A percentile compares a stretch with the other conserved stretches of the same genome.
Evolutionary conservation across 2,797 vertebrate genomes (phyloP).

Genomic region (Betta splendens): DNA sequence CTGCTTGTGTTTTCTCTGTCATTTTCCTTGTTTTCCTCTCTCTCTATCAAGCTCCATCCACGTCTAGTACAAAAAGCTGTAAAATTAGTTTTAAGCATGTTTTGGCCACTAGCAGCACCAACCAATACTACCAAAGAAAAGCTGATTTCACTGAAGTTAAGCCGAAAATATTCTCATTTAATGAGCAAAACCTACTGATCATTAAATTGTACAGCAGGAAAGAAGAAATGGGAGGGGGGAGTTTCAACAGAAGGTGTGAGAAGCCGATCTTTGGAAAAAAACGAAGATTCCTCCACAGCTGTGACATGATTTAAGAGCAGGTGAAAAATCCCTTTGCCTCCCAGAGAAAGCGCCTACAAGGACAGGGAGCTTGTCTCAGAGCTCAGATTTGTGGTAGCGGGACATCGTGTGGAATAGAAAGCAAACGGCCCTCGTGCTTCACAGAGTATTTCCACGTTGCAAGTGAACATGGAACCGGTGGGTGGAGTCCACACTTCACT

Average conservation of each 20-base stretch:
- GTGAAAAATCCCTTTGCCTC: neutral
- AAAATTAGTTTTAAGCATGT: too few relatives aligned
- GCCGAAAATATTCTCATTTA: too few relatives aligned
- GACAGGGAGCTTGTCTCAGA: neutral
- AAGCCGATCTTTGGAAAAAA: neutral
- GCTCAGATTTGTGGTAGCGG: neutral
- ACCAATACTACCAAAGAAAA: too few relatives aligned
- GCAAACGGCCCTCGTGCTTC: neutral
- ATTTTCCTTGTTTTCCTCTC: neutral
- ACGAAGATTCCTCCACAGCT: neutral
- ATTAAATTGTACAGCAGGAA: too few relatives aligned
- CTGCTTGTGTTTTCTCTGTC: neutral
- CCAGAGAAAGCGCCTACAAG: neutral
- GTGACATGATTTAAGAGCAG: neutral
- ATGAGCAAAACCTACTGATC: too few relatives aligned
- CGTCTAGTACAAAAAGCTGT: too few relatives aligned
- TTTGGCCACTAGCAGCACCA: too few relatives aligned
- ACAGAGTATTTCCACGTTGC: neutral
- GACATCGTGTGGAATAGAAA: neutral
- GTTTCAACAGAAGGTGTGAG: neutral
- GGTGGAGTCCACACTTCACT: neutral
- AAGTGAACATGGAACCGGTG: neutral
- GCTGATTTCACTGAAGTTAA: too few relatives aligned
- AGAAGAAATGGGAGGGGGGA: neutral
- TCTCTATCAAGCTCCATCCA: conserved; percentile 6